Base-by-base conservation (phyloP, 1,140 invertebrate genomes). In the Cydia strobilella region DNA sequence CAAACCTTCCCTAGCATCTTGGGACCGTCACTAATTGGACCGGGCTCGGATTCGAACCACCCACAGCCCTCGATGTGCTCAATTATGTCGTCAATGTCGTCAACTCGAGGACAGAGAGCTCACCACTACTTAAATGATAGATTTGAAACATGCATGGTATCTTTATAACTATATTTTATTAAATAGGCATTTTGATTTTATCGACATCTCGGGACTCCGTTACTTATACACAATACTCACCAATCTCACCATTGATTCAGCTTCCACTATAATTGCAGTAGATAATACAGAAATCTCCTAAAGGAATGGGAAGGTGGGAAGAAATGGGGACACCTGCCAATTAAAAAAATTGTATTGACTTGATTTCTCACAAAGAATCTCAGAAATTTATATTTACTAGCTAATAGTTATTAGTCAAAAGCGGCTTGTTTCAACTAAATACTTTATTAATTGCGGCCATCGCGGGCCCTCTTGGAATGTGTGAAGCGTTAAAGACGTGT, bases 11-110 rank as follows among this genome's bases (percentile, higher is more conserved):
- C 54, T 23, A 23, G 54, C 54, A 23, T 23, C 54, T 59, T 59
- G 54, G 20, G 31, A 72, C 71, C 71, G 71, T 51, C 42, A 13
- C 71, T 72, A 72, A 72, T 72, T 72, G 71, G 39, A n/a, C 71
- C n/a, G 18, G n/a, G 42, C 42, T 42, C 42, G 71, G 71, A 15
- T 48, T 72, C 71, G 45, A 72, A 25, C 42, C 69, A n/a, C 35
- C 42, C 71, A 51, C 71, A 51, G 42, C 42, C 42, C 18, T 45
- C 42, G 71, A 4, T 35, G 35, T 25, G 71, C 54, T 15, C 71
- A 72, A 72, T 51, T 72, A 72, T n/a, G 25, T 51, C 71, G n/a
- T 72, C 71, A 48, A 23, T 51, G 71, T 48, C 69, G 20, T 42
- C 35, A 5, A 27, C 25, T 18, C 65, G 10, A 23, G 71, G 10